Conservation (phyloP, 2,888 invertebrate genomes). For the Philereme transversata region DNA sequence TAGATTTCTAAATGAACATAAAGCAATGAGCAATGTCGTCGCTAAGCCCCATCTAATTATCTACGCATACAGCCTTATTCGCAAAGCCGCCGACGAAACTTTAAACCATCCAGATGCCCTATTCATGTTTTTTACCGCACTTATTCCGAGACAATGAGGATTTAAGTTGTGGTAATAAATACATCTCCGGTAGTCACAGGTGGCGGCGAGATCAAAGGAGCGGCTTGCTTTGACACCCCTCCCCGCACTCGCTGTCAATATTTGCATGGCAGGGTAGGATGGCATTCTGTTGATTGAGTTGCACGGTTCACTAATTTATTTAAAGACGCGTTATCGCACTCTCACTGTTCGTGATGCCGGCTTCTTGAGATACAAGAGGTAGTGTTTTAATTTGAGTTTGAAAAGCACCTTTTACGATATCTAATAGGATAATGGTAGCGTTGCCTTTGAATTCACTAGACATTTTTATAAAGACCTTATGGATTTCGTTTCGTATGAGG, state of each 20-base stretch:
- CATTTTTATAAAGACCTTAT: too few species aligned
- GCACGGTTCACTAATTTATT: slow-evolving; percentile 34
- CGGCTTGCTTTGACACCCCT: slow-evolving; percentile 59
- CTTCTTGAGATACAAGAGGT: too few species aligned
- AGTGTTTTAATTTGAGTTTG: too few species aligned
- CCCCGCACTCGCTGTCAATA: slow-evolving; percentile 53
- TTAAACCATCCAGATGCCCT: slow-evolving; percentile 33
- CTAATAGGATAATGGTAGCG: too few species aligned
- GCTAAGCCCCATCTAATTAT: slow-evolving; percentile 18
- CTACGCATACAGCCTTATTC: slow-evolving; percentile 5
- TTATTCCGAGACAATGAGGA: slow-evolving; percentile 41
- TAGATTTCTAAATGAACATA: too few species aligned
- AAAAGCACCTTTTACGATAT: too few species aligned
- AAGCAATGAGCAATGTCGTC: too few species aligned
- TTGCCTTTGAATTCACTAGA: too few species aligned
- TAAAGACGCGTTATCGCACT: slow-evolving; percentile 33
- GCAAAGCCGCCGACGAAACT: slow-evolving; percentile 32
- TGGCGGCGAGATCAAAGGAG: slow-evolving; percentile 66
- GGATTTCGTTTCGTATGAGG: too few species aligned
- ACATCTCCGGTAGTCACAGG: slow-evolving; percentile 54
- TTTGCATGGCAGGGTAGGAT: slow-evolving; percentile 64
- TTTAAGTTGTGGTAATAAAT: slow-evolving; percentile 46
- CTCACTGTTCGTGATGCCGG: not conserved
- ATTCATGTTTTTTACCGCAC: slow-evolving; percentile 34
- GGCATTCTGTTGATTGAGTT: slow-evolving; percentile 48